A percentile compares a stretch with the other conserved stretches of the same genome.
phyloP scores from a whole-genome alignment of 2,113 vertebrate species.

The Hippopotamus amphibius region DNA sequence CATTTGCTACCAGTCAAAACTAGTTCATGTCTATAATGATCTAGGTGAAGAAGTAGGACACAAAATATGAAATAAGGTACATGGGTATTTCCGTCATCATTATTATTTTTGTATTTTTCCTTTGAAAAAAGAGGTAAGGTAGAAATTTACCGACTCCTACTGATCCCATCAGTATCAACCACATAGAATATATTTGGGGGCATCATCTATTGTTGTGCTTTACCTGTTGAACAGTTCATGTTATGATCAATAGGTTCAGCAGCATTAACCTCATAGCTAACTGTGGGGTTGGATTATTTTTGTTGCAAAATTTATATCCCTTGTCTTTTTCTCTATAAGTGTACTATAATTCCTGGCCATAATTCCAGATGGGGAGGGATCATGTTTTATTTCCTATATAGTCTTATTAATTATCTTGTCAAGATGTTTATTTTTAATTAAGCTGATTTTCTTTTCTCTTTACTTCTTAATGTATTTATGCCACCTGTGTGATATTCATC shows the following conservation, averaged over 20 bases:
- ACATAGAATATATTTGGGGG: not conserved
- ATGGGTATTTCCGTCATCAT: not conserved
- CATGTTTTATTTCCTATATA: not conserved
- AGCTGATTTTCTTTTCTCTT: slow-evolving; percentile 23
- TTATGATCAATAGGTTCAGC: not conserved
- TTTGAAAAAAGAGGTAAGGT: not conserved
- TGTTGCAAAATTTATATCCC: not conserved
- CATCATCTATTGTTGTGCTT: not conserved
- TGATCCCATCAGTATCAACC: not conserved
- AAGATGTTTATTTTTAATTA: not conserved
- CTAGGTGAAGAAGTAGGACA: not conserved
- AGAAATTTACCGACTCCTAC: not conserved
- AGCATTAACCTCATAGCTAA: not conserved
- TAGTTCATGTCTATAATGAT: not conserved
- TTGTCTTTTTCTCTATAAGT: not conserved
- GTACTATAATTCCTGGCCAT: not conserved
- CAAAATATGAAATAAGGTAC: not conserved
- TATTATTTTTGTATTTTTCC: not conserved
- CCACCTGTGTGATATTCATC: not conserved
- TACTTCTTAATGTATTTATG: not conserved
- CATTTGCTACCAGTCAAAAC: not conserved
- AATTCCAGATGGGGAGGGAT: not conserved
- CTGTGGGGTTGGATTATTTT: slow-evolving; percentile 14
- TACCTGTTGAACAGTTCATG: not conserved
- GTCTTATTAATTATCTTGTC: not conserved